A percentile compares a stretch with the other conserved stretches of the same genome.
Conservation (phyloP, 2,113 vertebrate genomes). For the Mastomys coucha region DNA sequence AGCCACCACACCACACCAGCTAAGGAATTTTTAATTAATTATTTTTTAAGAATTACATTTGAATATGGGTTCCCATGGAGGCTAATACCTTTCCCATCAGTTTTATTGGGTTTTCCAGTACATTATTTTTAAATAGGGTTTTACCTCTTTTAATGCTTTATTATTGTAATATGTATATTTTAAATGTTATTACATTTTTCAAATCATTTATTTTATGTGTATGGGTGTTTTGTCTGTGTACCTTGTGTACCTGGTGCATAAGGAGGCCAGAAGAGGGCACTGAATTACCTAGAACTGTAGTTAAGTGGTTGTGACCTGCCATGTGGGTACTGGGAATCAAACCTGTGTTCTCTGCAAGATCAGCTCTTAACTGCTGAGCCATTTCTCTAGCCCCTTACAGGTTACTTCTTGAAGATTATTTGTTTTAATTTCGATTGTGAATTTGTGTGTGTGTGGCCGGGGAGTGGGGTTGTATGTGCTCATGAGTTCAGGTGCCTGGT, state of each 20-base stretch:
- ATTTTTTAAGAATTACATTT: not conserved
- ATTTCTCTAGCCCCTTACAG: too few species aligned
- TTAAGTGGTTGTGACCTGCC: too few species aligned
- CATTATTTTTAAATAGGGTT: constrained; percentile 9
- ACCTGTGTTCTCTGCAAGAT: too few species aligned
- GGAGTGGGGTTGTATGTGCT: too few species aligned
- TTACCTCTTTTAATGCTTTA: not conserved
- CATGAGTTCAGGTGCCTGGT: too few species aligned
- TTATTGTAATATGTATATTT: not conserved
- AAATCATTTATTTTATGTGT: not conserved
- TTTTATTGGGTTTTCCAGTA: constrained; percentile 7
- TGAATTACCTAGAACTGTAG: too few species aligned
- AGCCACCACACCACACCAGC: not conserved
- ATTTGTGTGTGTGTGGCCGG: too few species aligned
- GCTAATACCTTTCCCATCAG: not conserved
- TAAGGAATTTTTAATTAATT: not conserved
- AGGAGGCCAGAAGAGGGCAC: not conserved
- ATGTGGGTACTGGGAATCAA: too few species aligned
- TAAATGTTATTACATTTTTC: not conserved
- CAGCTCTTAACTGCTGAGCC: too few species aligned
- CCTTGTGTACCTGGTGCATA: not conserved
- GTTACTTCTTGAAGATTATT: too few species aligned
- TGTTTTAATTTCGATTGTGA: too few species aligned
- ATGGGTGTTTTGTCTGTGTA: not conserved
- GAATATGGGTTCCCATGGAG: not conserved